Conservation (phyloP, 2,888 invertebrate genomes). For the Plagodis pulveraria region DNA sequence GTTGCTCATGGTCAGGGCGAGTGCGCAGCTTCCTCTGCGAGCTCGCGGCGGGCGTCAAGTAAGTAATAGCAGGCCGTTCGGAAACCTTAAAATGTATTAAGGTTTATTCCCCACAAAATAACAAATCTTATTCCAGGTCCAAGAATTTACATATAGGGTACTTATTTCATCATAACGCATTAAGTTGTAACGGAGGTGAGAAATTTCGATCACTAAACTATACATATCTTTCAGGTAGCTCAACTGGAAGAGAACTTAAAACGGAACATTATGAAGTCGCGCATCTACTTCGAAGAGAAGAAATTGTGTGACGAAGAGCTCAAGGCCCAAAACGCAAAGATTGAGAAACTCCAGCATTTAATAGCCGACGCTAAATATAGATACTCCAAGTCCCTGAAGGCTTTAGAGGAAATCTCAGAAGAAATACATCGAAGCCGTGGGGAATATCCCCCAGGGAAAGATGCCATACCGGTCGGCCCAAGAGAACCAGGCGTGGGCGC, state of each 20-base stretch:
- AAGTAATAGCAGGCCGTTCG: no score
- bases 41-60: no score
- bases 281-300: slow-evolving; percentile 96
- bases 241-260: slow-evolving; percentile 93
- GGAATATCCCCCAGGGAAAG: slow-evolving; percentile 76
- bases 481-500: slow-evolving; percentile 92
- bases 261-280: slow-evolving; percentile 93
- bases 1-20: no score
- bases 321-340: slow-evolving; percentile 93
- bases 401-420: slow-evolving; percentile 95
- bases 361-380: slow-evolving; percentile 92
- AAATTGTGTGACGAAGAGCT: slow-evolving; percentile 93
- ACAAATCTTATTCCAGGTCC: no score
- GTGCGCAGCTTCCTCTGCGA: no score
- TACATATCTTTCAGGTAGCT: slow-evolving; percentile 81
- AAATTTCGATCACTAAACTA: no score
- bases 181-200: no score
- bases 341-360: slow-evolving; percentile 91
- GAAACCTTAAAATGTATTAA: no score
- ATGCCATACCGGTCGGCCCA: slow-evolving; percentile 77
- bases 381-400: slow-evolving; percentile 92
- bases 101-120: no score
- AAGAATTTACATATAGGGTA: no score
- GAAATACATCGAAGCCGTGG: slow-evolving; percentile 92
- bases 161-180: no score